These are phyloP conservation scores for Acrocyrtus sp. DNA, from an alignment of 2,888 invertebrate genomes.

Conservation along the genomic window DNA sequence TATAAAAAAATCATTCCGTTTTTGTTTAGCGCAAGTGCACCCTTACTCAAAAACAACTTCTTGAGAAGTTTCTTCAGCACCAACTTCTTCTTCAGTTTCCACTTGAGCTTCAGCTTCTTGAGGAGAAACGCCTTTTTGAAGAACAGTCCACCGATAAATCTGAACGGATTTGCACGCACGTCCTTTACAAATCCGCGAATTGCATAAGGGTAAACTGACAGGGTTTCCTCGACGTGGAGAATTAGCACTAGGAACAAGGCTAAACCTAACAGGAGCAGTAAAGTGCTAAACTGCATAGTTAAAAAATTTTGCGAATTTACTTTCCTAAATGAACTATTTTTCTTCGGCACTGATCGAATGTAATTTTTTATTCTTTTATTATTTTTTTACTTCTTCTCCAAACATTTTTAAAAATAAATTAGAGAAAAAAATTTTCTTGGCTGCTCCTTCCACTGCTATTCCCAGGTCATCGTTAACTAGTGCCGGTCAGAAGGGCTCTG, in stretches of 20 bases:
- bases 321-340: no score
- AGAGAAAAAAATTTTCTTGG: neutral
- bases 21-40: no score
- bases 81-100: conserved; percentile 58
- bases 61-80: conserved; percentile 54
- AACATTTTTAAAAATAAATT: conserved; percentile 1
- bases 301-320: no score
- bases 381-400: no score
- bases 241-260: conserved; percentile 22
- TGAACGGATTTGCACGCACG: conserved; percentile 51
- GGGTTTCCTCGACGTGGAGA: conserved; percentile 40
- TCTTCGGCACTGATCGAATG: no score
- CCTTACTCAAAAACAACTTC: conserved; percentile 37
- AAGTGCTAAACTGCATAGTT: conserved; percentile 23
- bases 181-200: conserved; percentile 61
- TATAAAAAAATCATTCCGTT: neutral
- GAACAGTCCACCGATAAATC: conserved; percentile 59
- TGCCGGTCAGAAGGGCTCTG: neutral
- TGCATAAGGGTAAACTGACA: conserved; percentile 58
- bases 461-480: conserved; percentile 11
- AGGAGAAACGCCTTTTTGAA: conserved; percentile 61
- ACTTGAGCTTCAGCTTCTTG: conserved; percentile 60
- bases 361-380: no score
- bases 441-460: no score
- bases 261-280: conserved; percentile 8